phyloP scores from a whole-genome alignment of 2,888 invertebrate species.

The Limnephilus lunatus region DNA sequence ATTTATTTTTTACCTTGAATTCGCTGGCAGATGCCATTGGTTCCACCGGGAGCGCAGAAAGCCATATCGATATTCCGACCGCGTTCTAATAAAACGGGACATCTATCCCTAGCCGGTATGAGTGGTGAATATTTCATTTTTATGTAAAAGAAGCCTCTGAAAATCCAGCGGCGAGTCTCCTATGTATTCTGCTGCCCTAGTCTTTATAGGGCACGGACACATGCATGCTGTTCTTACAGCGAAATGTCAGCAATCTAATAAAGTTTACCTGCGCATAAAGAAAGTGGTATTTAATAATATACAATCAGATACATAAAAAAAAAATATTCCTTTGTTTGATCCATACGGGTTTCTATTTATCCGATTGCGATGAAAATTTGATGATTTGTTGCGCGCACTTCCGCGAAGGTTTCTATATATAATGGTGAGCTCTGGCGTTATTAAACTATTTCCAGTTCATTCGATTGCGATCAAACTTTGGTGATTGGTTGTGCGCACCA shows the following conservation, averaged over 20 bases:
- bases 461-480: too few species aligned
- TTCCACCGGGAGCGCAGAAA: not conserved
- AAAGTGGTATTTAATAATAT: not conserved
- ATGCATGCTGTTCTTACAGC: not conserved
- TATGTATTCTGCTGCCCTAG: constrained; percentile 47
- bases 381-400: too few species aligned
- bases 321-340: too few species aligned
- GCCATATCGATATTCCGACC: constrained; percentile 33
- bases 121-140: constrained; percentile 47
- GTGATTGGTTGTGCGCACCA: too few species aligned
- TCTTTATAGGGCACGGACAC: not conserved
- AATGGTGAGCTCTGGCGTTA: too few species aligned
- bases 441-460: too few species aligned
- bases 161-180: constrained; percentile 12
- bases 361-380: too few species aligned
- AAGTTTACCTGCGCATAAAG: not conserved
- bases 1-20: constrained; percentile 1
- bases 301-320: not conserved
- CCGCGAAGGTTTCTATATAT: too few species aligned
- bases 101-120: constrained; percentile 28
- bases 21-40: not conserved
- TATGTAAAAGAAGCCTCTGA: constrained; percentile 54
- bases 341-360: too few species aligned
- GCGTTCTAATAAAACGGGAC: constrained; percentile 29
- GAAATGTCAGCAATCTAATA: not conserved